phyloP scores from a whole-genome alignment of 1,140 invertebrate species.

The Zaprionus vittiger region DNA sequence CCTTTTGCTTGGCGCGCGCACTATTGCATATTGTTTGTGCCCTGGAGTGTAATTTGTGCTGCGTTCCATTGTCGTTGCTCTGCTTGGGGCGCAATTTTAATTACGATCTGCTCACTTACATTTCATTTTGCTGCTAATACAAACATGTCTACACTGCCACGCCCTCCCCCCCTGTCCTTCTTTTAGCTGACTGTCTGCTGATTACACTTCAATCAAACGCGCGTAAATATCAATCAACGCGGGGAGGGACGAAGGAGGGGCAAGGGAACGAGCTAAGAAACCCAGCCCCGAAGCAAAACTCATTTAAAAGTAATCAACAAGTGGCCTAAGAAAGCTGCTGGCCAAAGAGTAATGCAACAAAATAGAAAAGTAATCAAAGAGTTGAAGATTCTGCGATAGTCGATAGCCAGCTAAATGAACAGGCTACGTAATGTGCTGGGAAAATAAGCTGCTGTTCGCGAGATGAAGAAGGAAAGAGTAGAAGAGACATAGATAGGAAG shows the following conservation, averaged over 20 bases:
- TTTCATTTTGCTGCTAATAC: slow-evolving; percentile 76
- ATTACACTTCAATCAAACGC: slow-evolving; percentile 81
- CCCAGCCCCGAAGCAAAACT: slow-evolving; percentile 63
- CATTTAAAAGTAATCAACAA: slow-evolving; percentile 83
- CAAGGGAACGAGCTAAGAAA: slow-evolving; percentile 41
- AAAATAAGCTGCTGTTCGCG: neutral
- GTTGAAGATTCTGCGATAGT: slow-evolving; percentile 13
- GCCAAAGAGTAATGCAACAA: slow-evolving; percentile 28
- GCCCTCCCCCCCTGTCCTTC: slow-evolving; percentile 14
- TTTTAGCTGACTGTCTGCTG: slow-evolving; percentile 58
- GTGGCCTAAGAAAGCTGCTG: slow-evolving; percentile 49
- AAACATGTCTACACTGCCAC: slow-evolving; percentile 27
- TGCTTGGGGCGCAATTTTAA: slow-evolving; percentile 69
- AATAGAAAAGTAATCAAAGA: slow-evolving; percentile 42
- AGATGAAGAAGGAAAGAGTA: neutral
- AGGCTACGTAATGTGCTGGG: neutral
- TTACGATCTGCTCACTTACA: slow-evolving; percentile 81
- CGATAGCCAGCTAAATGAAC: slow-evolving; percentile 21
- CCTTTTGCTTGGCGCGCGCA: slow-evolving; percentile 39
- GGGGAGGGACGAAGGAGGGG: neutral
- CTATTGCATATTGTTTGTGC: slow-evolving; percentile 79
- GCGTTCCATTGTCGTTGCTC: slow-evolving; percentile 50
- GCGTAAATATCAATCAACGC: slow-evolving; percentile 77
- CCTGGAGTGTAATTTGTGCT: slow-evolving; percentile 68
- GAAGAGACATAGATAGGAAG: neutral